These are phyloP conservation scores for Escarpia spicata DNA, from an alignment of 2,888 invertebrate genomes.

Conservation along the genomic window DNA sequence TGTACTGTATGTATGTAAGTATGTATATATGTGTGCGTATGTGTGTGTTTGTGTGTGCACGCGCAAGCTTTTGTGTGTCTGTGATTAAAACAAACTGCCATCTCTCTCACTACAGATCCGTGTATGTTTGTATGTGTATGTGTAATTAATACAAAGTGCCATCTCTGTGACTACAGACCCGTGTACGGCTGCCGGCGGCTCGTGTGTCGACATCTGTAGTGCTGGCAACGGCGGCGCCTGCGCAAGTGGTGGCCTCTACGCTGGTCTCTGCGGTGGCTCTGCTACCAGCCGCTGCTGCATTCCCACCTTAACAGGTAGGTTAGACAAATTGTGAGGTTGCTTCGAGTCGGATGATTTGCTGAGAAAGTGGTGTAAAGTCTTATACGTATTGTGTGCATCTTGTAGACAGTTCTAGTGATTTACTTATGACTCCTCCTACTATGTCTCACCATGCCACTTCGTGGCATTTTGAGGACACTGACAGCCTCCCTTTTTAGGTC, in stretches of 20 bases:
- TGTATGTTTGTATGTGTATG: not conserved
- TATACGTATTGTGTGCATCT: no score
- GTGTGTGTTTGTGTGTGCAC: no score
- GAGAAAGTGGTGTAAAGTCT: no score
- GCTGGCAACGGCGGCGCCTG: not conserved
- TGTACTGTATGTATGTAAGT: no score
- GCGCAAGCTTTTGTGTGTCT: no score
- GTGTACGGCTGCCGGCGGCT: not conserved
- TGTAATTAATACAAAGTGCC: not conserved
- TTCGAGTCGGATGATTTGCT: no score
- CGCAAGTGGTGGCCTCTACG: not conserved
- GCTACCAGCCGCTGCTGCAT: not conserved
- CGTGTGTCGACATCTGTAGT: not conserved
- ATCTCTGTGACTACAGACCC: not conserved
- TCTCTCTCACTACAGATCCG: not conserved
- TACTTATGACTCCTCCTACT: no score
- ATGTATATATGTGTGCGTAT: no score
- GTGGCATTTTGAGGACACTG: no score
- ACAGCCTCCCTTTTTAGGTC: no score
- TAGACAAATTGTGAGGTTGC: not conserved
- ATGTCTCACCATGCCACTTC: no score
- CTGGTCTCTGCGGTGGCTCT: not conserved
- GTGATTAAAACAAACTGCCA: not conserved
- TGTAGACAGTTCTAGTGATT: no score
- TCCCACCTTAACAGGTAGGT: not conserved